Evolutionary conservation across 2,797 vertebrate species (phyloP).

Genomic region (Enteromius viviparus): DNA sequence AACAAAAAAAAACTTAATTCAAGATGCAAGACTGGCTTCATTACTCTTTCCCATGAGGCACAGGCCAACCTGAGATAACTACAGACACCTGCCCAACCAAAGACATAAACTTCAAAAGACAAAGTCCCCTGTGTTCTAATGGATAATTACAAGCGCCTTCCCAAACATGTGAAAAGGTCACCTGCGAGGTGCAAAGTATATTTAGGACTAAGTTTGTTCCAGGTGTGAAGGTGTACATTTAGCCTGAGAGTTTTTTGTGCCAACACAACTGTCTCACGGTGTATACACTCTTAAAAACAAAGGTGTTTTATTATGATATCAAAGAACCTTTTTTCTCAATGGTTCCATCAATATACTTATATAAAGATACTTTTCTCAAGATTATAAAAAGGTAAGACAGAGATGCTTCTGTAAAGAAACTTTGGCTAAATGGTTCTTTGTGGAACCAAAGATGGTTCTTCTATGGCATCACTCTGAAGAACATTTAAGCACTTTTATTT

Average conservation of each 20-base stretch:
- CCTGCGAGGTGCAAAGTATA: constrained; percentile 5
- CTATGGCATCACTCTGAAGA: too few relatives aligned
- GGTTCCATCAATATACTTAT: too few relatives aligned
- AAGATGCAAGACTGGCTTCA: not conserved
- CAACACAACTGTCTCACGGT: not conserved
- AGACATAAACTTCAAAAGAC: constrained; percentile 33
- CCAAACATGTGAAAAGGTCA: constrained; percentile 26
- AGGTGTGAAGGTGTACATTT: constrained; percentile 32
- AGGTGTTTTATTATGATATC: too few relatives aligned
- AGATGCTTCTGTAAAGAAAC: too few relatives aligned
- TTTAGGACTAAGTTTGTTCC: constrained; percentile 13
- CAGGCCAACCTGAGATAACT: not conserved
- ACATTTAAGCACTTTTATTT: too few relatives aligned
- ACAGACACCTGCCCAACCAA: constrained; percentile 11
- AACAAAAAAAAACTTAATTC: not conserved
- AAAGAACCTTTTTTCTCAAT: too few relatives aligned
- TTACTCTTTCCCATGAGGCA: not conserved
- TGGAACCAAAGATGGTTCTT: too few relatives aligned
- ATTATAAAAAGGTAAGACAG: too few relatives aligned
- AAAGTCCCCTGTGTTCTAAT: constrained; percentile 19
- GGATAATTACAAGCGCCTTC: constrained; percentile 40
- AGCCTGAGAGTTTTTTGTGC: not conserved
- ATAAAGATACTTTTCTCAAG: too few relatives aligned
- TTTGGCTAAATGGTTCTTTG: too few relatives aligned
- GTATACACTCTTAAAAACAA: not conserved